Evolutionary conservation across 2,113 vertebrate species (phyloP).

Genomic region (Gallinago undulata): DNA sequence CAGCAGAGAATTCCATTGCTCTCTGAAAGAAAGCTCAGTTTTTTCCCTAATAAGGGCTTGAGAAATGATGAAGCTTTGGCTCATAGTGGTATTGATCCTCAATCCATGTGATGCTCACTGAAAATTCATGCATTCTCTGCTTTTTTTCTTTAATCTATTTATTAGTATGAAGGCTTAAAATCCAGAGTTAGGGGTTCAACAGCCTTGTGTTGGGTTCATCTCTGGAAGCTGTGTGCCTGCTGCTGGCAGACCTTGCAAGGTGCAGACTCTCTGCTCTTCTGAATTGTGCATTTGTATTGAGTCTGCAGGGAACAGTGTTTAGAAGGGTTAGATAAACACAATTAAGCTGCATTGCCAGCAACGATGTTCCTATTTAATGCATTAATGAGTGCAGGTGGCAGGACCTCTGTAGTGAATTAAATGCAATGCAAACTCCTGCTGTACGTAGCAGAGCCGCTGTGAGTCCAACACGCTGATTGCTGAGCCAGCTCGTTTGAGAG

Average conservation of each 20-base stretch:
- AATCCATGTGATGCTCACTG: background rate
- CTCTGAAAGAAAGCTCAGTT: background rate
- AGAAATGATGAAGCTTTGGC: background rate
- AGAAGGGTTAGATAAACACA: constrained; percentile 32
- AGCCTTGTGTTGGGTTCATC: background rate
- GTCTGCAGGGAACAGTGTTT: background rate
- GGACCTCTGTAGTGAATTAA: constrained; percentile 42
- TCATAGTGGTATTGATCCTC: background rate
- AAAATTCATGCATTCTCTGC: background rate
- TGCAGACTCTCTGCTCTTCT: background rate
- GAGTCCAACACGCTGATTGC: background rate
- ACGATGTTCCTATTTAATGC: constrained; percentile 32
- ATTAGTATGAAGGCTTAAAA: background rate
- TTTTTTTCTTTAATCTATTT: background rate
- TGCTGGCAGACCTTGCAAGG: background rate
- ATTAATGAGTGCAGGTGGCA: constrained; percentile 42
- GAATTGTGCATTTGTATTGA: background rate
- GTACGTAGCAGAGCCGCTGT: background rate
- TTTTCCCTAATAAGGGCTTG: background rate
- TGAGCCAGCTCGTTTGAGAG: constrained; percentile 20
- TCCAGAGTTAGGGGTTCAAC: background rate
- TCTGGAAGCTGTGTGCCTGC: background rate
- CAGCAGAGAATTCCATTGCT: background rate
- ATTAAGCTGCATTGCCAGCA: constrained; percentile 26
- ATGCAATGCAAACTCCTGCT: background rate